Conservation (phyloP, 2,113 vertebrate genomes). For the Cheirogaleus medius region DNA sequence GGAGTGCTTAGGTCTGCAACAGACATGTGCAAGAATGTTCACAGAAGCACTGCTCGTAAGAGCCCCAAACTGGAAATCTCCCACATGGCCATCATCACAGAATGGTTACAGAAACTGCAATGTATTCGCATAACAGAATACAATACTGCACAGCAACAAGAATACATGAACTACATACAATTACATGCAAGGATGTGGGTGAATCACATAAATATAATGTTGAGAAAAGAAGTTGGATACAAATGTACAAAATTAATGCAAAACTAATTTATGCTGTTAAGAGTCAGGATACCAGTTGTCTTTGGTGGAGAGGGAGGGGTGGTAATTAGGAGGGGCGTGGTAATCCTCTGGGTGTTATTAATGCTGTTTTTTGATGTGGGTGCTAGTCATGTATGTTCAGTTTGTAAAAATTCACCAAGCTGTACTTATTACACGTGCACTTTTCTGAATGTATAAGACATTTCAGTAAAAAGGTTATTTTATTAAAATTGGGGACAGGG, state of each 20-base stretch:
- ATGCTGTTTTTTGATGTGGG: not conserved
- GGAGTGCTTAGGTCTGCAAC: not conserved
- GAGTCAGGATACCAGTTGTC: not conserved
- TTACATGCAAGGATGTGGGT: not conserved
- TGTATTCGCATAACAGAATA: not conserved
- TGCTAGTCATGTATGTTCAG: not conserved
- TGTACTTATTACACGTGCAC: not conserved
- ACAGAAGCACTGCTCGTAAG: not conserved
- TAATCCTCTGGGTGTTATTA: not conserved
- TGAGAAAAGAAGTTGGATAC: not conserved
- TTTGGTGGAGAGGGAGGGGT: not conserved
- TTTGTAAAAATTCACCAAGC: slow-evolving; percentile 19
- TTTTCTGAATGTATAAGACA: not conserved
- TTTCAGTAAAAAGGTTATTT: not conserved
- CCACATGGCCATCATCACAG: not conserved
- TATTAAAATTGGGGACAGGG: not conserved
- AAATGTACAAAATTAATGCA: not conserved
- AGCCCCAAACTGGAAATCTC: not conserved
- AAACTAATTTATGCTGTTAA: not conserved
- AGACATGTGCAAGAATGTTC: not conserved
- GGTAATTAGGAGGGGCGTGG: not conserved
- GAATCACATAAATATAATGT: not conserved
- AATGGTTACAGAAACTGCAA: not conserved
- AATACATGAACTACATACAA: not conserved
- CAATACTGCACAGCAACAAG: not conserved